Conservation (phyloP, 1,140 invertebrate species). For the Drosophila arawakana region DNA sequence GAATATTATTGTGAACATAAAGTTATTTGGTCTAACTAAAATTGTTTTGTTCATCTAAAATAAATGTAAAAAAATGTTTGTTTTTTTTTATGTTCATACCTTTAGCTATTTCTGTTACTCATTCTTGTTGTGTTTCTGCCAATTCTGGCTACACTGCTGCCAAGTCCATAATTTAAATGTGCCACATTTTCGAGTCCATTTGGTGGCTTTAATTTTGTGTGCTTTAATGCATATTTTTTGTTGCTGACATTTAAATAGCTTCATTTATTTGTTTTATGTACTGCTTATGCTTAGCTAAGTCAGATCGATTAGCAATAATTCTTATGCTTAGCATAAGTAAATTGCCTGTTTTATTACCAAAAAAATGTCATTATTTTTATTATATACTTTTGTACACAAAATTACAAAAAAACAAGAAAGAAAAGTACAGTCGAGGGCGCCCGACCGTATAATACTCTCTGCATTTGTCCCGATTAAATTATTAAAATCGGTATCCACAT, state of each 20-base stretch:
- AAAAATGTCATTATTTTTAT: not conserved
- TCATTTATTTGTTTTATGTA: slow-evolving; percentile 16
- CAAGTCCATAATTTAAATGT: slow-evolving; percentile 36
- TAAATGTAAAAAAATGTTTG: too few relatives aligned
- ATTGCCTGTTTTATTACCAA: not conserved
- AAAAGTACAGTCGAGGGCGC: too few relatives aligned
- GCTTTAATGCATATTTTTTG: slow-evolving; percentile 26
- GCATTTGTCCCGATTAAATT: too few relatives aligned
- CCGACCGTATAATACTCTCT: too few relatives aligned
- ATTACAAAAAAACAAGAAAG: too few relatives aligned
- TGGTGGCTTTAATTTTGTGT: slow-evolving; percentile 32
- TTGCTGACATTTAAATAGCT: not conserved
- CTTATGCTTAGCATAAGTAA: not conserved
- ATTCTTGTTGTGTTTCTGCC: too few relatives aligned
- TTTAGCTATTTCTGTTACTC: too few relatives aligned
- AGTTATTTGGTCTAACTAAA: too few relatives aligned
- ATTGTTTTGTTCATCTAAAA: too few relatives aligned
- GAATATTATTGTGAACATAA: too few relatives aligned
- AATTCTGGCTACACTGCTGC: not conserved
- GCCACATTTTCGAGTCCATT: slow-evolving; percentile 27
- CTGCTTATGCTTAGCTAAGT: not conserved
- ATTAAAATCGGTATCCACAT: too few relatives aligned
- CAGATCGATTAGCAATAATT: slow-evolving; percentile 7
- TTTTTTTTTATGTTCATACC: too few relatives aligned
- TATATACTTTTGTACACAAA: not conserved